phyloP scores from a whole-genome alignment of 1,140 invertebrate genomes.

The Oedothorax gibbosus region DNA sequence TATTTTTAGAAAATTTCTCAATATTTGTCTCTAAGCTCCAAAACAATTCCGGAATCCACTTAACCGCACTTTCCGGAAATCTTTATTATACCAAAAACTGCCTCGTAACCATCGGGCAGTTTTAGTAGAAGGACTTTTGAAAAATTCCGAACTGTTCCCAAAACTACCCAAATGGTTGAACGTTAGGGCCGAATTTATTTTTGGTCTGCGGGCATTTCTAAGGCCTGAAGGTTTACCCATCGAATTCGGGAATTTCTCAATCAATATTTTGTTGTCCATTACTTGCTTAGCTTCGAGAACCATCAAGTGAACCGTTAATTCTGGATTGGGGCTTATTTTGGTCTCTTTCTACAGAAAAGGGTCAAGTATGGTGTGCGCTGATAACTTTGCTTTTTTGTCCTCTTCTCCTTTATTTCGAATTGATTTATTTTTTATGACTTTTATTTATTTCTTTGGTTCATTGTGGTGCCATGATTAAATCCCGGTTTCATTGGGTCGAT shows the following conservation, averaged over 20 bases:
- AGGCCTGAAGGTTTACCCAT: constrained; percentile 19
- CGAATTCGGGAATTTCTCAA: constrained; percentile 32
- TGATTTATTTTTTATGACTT: neutral
- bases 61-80: constrained; percentile 31
- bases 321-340: constrained; percentile 38
- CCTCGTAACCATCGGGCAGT: constrained; percentile 22
- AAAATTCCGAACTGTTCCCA: constrained; percentile 42
- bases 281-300: constrained; percentile 30
- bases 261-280: constrained; percentile 55
- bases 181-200: constrained; percentile 47
- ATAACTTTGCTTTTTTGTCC: constrained; percentile 39
- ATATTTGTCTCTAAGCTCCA: constrained; percentile 8
- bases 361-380: constrained; percentile 44
- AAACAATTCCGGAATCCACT: constrained; percentile 31
- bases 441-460: neutral
- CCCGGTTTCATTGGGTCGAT: too few species aligned
- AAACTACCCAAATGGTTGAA: constrained; percentile 40
- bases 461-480: neutral
- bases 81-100: constrained; percentile 27
- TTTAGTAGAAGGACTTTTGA: constrained; percentile 4
- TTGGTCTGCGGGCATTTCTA: constrained; percentile 19
- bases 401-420: neutral
- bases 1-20: constrained; percentile 11
- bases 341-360: constrained; percentile 38
- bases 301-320: constrained; percentile 48